Evolutionary conservation across 2,797 vertebrate species (phyloP).

Genomic region (Chiloscyllium punctatum): DNA sequence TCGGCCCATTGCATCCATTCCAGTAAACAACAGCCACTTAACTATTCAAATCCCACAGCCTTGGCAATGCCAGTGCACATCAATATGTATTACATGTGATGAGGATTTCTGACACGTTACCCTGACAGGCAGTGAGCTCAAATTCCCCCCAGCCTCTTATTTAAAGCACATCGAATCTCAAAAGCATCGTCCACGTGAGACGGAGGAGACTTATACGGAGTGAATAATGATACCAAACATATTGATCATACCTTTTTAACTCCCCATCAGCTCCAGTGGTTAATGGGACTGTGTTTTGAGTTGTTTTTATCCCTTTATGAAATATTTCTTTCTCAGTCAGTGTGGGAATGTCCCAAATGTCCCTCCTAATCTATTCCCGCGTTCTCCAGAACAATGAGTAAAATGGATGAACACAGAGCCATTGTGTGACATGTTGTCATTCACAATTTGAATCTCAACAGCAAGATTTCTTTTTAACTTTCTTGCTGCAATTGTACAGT

Average conservation of each 20-base stretch:
- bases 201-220: neutral
- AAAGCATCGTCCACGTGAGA: neutral
- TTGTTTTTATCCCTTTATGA: neutral
- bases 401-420: neutral
- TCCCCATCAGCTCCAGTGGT: neutral
- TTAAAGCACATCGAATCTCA: neutral
- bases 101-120: no score
- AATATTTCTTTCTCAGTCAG: neutral
- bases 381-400: neutral
- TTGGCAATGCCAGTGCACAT: no score
- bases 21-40: no score
- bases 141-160: no score
- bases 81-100: no score
- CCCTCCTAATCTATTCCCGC: neutral
- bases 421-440: neutral
- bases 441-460: neutral
- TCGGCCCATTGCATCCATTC: no score
- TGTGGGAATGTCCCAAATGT: neutral
- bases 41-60: no score
- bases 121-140: no score
- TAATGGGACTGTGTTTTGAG: neutral
- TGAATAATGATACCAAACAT: neutral
- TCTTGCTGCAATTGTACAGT: no score
- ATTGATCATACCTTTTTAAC: neutral
- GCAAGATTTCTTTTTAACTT: no score